Conservation (phyloP, 2,797 vertebrate genomes). For the Staurois parvus region DNA sequence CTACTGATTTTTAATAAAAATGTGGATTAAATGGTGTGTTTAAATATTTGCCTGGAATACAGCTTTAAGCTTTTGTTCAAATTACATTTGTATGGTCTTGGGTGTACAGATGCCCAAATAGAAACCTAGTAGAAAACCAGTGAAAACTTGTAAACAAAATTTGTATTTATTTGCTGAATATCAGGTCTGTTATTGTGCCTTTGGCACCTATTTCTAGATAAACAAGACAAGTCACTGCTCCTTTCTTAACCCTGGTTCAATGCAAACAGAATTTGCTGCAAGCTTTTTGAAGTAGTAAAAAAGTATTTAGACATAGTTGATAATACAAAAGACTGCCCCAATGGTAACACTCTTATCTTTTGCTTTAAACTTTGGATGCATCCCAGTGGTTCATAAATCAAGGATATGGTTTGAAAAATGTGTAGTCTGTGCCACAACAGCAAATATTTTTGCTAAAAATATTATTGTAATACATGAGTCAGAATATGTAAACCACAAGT, state of each 20-base stretch:
- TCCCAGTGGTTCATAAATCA: conserved; percentile 35
- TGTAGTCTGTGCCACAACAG: neutral
- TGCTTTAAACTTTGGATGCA: conserved; percentile 26
- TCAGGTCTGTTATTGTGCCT: conserved; percentile 49
- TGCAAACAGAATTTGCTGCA: conserved; percentile 59
- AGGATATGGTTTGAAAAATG: conserved; percentile 8
- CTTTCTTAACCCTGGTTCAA: conserved; percentile 59
- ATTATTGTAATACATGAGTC: neutral
- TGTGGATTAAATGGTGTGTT: too few relatives aligned
- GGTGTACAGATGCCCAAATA: conserved; percentile 3
- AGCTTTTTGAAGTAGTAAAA: conserved; percentile 50
- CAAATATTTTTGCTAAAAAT: neutral
- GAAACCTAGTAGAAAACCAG: conserved; percentile 8
- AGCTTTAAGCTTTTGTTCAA: neutral
- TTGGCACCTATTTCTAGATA: conserved; percentile 56
- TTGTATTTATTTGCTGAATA: conserved; percentile 45
- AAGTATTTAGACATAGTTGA: conserved; percentile 40
- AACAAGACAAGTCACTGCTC: conserved; percentile 47
- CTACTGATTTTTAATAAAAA: too few relatives aligned
- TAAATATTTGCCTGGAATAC: too few relatives aligned
- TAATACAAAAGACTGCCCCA: conserved; percentile 34
- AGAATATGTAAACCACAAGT: neutral
- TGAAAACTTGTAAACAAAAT: conserved; percentile 37
- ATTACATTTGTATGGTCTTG: neutral
- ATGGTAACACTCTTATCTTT: conserved; percentile 25